phyloP scores from a whole-genome alignment of 2,888 invertebrate genomes.

The Melipona bicolor region DNA sequence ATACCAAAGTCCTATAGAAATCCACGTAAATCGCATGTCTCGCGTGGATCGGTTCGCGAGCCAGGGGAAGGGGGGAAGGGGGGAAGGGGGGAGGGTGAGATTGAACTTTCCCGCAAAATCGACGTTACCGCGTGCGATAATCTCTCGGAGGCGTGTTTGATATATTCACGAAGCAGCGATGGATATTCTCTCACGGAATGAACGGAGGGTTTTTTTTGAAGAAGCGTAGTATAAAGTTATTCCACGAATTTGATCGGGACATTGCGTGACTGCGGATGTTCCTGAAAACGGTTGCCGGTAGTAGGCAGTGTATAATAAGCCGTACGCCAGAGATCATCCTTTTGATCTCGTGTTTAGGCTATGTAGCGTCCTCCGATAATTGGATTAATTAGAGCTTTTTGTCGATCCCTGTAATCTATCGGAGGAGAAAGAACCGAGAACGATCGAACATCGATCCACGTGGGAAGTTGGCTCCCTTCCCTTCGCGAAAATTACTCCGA shows the following conservation, averaged over 20 bases:
- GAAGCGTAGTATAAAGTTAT: slow-evolving; percentile 72
- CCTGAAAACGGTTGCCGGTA: slow-evolving; percentile 71
- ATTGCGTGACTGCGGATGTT: slow-evolving; percentile 80
- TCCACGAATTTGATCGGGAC: slow-evolving; percentile 79
- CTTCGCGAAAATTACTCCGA: not conserved
- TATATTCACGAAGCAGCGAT: slow-evolving; percentile 7
- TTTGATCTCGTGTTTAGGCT: slow-evolving; percentile 63
- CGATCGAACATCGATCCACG: slow-evolving; percentile 1
- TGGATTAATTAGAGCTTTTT: slow-evolving; percentile 80
- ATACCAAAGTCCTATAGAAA: not conserved
- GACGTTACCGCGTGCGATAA: slow-evolving; percentile 16
- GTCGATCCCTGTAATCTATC: slow-evolving; percentile 75
- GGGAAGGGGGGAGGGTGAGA: not conserved
- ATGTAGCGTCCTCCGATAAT: slow-evolving; percentile 75
- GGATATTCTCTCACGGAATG: slow-evolving; percentile 49
- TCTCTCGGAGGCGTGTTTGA: slow-evolving; percentile 51
- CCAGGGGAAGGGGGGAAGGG: too few relatives aligned
- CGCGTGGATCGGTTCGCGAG: not conserved
- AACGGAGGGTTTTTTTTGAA: slow-evolving; percentile 35
- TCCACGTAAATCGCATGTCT: not conserved
- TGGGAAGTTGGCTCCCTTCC: not conserved
- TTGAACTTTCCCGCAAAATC: not conserved
- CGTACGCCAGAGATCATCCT: slow-evolving; percentile 52
- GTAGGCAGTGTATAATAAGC: slow-evolving; percentile 70
- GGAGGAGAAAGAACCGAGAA: not conserved